Percentiles rank a stretch among this genome's conserved stretches.
Evolutionary conservation across 2,888 invertebrate genomes (phyloP).

Genomic region (Andrena praecox): DNA sequence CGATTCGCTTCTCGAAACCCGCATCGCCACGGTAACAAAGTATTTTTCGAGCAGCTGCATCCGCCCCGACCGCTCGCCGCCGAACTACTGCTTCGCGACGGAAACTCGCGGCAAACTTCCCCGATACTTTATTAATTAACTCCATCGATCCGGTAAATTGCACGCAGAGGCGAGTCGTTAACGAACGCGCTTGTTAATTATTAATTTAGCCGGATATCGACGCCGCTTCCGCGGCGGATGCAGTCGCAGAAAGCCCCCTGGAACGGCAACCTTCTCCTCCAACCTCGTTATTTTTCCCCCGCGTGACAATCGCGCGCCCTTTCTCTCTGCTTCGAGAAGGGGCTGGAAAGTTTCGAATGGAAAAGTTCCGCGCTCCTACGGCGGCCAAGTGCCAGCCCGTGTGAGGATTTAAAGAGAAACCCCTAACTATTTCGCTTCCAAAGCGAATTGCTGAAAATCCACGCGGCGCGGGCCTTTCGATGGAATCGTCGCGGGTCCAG

Average conservation of each 20-base stretch:
- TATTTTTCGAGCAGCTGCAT: background rate
- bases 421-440: background rate
- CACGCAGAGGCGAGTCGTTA: constrained; percentile 34
- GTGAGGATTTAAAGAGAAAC: constrained; percentile 20
- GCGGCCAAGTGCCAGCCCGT: constrained; percentile 11
- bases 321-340: background rate
- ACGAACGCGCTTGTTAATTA: constrained; percentile 48
- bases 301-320: constrained; percentile 6
- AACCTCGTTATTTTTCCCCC: background rate
- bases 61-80: background rate
- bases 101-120: constrained; percentile 28
- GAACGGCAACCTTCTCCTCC: too few species aligned
- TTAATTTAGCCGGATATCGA: constrained; percentile 27
- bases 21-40: background rate
- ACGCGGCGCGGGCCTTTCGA: background rate
- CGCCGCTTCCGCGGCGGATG: background rate
- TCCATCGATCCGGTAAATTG: constrained; percentile 34
- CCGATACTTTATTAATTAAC: constrained; percentile 56
- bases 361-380: constrained; percentile 1
- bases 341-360: constrained; percentile 6
- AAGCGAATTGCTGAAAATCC: background rate
- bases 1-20: constrained; percentile 1
- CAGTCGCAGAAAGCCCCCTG: background rate
- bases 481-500: constrained; percentile 6
- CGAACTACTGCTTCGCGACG: constrained; percentile 3